Evolutionary conservation across 2,797 vertebrate genomes (phyloP).

Genomic region (Danionella dracula): DNA sequence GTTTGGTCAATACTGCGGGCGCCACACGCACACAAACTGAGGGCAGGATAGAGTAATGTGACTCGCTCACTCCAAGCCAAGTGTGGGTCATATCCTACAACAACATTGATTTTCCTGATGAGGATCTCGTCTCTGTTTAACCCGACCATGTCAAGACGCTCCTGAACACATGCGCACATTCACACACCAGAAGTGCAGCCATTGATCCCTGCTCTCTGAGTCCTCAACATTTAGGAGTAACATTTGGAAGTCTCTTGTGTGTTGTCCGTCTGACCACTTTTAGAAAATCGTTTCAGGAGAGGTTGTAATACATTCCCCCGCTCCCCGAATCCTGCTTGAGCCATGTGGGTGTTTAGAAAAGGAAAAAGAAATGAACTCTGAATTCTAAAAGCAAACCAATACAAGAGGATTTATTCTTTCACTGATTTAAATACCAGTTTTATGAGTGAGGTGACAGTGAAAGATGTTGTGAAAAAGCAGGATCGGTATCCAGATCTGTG

Average conservation of each 20-base stretch:
- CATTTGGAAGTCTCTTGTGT: conserved; percentile 21
- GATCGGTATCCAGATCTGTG: too few relatives aligned
- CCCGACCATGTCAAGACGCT: conserved; percentile 89
- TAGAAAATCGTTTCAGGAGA: conserved; percentile 9
- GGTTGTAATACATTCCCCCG: conserved; percentile 19
- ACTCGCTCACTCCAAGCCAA: conserved; percentile 68
- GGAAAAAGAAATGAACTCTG: conserved; percentile 38
- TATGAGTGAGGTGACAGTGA: conserved; percentile 21
- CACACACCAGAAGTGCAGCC: conserved; percentile 85
- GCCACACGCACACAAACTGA: conserved; percentile 56
- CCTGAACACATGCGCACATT: conserved; percentile 85
- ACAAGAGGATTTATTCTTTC: conserved; percentile 25
- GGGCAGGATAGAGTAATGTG: conserved; percentile 73
- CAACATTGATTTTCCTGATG: conserved; percentile 96
- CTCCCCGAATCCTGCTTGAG: conserved; percentile 14
- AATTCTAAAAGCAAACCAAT: conserved; percentile 35
- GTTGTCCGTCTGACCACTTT: conserved; percentile 3
- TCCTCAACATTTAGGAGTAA: conserved; percentile 56
- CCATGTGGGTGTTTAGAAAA: conserved; percentile 19
- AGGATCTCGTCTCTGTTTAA: conserved; percentile 93
- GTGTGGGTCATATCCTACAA: conserved; percentile 76
- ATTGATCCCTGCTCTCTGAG: conserved; percentile 80
- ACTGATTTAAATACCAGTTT: conserved; percentile 35
- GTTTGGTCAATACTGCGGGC: conserved; percentile 71
- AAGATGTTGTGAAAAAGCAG: too few relatives aligned